A percentile compares a stretch with the other conserved stretches of the same genome.
phyloP scores from a whole-genome alignment of 92 coral and sea anemone species.

The Porites cylindrica region DNA sequence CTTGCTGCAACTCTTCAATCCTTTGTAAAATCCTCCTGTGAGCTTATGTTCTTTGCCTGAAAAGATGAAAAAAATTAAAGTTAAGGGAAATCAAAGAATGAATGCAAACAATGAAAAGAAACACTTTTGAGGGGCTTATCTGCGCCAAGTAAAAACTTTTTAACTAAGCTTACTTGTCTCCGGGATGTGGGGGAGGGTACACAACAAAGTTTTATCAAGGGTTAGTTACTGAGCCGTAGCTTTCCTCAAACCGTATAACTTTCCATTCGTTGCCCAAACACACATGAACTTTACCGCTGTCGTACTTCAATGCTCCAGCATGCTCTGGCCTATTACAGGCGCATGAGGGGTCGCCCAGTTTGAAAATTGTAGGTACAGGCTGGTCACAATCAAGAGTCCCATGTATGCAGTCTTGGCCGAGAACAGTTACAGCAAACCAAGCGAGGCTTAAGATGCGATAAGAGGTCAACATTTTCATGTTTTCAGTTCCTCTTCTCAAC shows the following conservation, averaged over 20 bases:
- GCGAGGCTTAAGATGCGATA: background rate
- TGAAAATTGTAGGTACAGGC: background rate
- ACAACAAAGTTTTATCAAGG: background rate
- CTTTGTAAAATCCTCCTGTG: too few species aligned
- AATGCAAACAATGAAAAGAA: too few species aligned
- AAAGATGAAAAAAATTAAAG: too few species aligned
- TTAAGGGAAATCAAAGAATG: too few species aligned
- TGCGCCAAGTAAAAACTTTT: too few species aligned
- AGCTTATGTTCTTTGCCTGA: too few species aligned
- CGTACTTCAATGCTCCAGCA: conserved; percentile 6
- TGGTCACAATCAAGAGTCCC: conserved; percentile 9
- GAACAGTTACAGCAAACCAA: background rate
- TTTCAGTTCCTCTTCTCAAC: background rate
- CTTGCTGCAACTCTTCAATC: too few species aligned
- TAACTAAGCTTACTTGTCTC: too few species aligned
- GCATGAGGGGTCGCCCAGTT: background rate
- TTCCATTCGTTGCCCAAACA: conserved; percentile 13
- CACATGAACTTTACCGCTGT: background rate
- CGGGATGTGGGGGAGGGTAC: too few species aligned
- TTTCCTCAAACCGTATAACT: background rate
- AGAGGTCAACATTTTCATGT: background rate
- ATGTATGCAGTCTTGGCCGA: background rate
- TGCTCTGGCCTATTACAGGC: background rate
- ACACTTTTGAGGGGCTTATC: too few species aligned
- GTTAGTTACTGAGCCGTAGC: background rate